Base-by-base conservation (phyloP, 2,113 vertebrate genomes). In the Glaucidium brasilianum region DNA sequence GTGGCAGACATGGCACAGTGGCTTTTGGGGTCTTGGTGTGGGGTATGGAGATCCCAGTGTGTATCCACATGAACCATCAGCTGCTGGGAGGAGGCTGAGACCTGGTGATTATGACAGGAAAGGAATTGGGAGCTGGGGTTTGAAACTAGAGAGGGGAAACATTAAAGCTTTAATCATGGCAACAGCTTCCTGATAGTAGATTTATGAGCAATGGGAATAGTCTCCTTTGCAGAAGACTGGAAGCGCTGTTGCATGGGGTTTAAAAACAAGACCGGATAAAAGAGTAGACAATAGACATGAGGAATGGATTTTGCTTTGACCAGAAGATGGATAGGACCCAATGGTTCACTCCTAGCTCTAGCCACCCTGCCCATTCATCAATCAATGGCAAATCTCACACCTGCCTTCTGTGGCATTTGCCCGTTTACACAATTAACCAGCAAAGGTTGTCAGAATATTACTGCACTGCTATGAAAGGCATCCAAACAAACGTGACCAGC, bases 151-250 rank as follows among this genome's bases (percentile, higher is more conserved):
- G 93, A 96, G 52, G 66, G 94, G 93, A 96, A 97, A 91, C 12
- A 7, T 95, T 96, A 67, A 81, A 85, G 91, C 93, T 96, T 95
- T 95, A n/a, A 96, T 91, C 93, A 93, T 91, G 91, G 93, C 96
- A 96, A 82, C 80, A 60, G 93, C 95, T 97, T 97, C 94, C 95
- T 95, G 94, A 79, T 87, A 90, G 95, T 32, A 91, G 94, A 97
- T 97, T 97, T 96, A 97, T n/a, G 95, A 95, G 95, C 80, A 1
- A 6, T 17, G 94, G 95, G 95, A 97, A 96, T 23, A 12, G 77
- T 3, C 80, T 87, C 84, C 90, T 75, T 41, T 81, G 84, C 94
- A 89, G 93, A 22, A 32, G 91, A 93, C 91, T 96, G 89, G 83
- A 86, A 95, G 76, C 12, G 22, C 85, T 17, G 68, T 27, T 89